Evolutionary conservation across 1,140 invertebrate genomes (phyloP).

Genomic region (Asbolus verrucosus): DNA sequence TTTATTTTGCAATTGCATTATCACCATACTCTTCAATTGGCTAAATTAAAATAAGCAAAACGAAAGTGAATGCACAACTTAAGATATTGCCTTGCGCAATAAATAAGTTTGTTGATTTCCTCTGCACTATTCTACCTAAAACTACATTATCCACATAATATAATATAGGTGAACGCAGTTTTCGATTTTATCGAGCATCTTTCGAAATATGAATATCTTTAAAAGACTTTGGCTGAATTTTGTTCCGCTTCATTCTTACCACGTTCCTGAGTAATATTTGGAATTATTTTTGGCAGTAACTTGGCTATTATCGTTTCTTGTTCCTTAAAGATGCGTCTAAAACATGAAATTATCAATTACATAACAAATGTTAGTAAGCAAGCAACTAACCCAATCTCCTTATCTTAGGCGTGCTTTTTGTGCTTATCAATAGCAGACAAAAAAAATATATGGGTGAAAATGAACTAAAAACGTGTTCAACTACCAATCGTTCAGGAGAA

Average conservation of each 20-base stretch:
- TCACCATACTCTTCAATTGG: no score
- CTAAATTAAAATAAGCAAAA: no score
- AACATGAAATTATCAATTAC: conserved; percentile 43
- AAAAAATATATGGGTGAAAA: neutral
- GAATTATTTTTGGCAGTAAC: conserved; percentile 30
- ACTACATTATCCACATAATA: conserved; percentile 40
- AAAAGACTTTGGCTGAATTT: conserved; percentile 27
- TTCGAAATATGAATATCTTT: neutral
- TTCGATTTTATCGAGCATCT: conserved; percentile 18
- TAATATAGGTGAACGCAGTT: conserved; percentile 36
- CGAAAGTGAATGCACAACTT: no score
- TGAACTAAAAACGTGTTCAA: conserved; percentile 1
- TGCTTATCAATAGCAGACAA: conserved; percentile 19
- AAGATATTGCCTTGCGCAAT: conserved; percentile 5
- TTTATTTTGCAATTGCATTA: neutral
- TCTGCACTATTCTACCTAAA: conserved; percentile 26
- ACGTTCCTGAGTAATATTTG: conserved; percentile 40
- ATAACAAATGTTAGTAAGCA: neutral
- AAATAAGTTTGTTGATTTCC: conserved; percentile 3
- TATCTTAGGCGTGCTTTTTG: conserved; percentile 43
- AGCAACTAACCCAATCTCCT: conserved; percentile 39
- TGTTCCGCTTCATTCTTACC: conserved; percentile 15
- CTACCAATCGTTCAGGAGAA: conserved; percentile 18
- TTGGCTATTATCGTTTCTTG: conserved; percentile 47
- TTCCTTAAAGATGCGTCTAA: conserved; percentile 53